Percentiles rank a stretch among this genome's conserved stretches.
Conservation (phyloP, 2,113 vertebrate species). For the Numida meleagris region DNA sequence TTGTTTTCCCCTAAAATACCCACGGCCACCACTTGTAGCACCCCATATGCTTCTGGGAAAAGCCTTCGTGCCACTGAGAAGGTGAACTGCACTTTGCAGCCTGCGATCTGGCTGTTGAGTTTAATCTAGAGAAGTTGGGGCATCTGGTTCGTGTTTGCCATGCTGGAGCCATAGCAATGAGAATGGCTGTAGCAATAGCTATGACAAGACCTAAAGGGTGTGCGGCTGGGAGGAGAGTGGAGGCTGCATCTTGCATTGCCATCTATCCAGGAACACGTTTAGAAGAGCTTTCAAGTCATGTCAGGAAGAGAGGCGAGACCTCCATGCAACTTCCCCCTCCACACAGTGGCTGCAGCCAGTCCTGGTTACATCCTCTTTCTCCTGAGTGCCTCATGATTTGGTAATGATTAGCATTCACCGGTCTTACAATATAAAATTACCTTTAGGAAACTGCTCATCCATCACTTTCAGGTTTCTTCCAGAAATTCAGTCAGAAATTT, state of each 20-base stretch:
- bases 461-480: not conserved
- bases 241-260: not conserved
- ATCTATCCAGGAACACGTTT: not conserved
- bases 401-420: not conserved
- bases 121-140: not conserved
- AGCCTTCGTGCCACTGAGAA: fast-evolving
- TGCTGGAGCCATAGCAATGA: not conserved
- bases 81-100: not conserved
- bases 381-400: not conserved
- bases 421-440: not conserved
- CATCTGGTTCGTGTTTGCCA: not conserved
- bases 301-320: not conserved
- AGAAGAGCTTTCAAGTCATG: not conserved
- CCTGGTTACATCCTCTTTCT: not conserved
- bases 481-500: constrained; percentile 7
- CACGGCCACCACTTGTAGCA: not conserved
- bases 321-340: not conserved
- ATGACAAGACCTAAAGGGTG: not conserved
- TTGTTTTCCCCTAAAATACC: not conserved
- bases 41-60: not conserved
- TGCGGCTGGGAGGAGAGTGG: not conserved
- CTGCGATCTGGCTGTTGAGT: not conserved
- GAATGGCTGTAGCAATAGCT: not conserved
- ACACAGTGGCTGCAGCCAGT: not conserved
- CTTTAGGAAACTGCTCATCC: constrained; percentile 4